phyloP scores from a whole-genome alignment of 2,888 invertebrate species.

The Cosmopolites sordidus region DNA sequence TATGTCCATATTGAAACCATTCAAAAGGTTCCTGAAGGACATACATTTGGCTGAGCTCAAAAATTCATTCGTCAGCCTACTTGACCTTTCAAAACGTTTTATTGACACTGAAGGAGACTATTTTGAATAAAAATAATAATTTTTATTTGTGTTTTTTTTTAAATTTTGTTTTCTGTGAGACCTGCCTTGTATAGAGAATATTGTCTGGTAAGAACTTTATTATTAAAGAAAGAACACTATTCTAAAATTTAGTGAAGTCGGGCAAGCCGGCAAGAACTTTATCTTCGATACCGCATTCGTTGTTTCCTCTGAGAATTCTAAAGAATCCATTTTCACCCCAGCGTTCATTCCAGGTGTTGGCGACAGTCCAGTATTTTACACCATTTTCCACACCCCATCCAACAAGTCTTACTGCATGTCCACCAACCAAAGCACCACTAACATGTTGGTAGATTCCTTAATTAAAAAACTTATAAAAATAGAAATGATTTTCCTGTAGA shows the following conservation, averaged over 20 bases:
- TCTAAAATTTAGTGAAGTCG: conserved; percentile 17
- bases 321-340: conserved; percentile 89
- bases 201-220: no score
- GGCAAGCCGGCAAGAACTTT: conserved; percentile 60
- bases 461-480: neutral
- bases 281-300: conserved; percentile 74
- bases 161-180: no score
- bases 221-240: no score
- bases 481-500: neutral
- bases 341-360: conserved; percentile 89
- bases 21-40: no score
- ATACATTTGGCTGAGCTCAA: no score
- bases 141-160: no score
- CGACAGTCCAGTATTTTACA: conserved; percentile 81
- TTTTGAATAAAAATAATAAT: no score
- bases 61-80: no score
- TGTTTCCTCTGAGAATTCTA: conserved; percentile 76
- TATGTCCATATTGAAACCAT: no score
- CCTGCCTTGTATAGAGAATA: no score
- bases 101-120: no score
- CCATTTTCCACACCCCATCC: conserved; percentile 81
- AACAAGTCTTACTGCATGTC: conserved; percentile 80
- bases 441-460: conserved; percentile 68
- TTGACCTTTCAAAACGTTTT: no score
- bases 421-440: conserved; percentile 67